Evolutionary conservation across 2,113 vertebrate genomes (phyloP).

Genomic region (Platysteira castanea): DNA sequence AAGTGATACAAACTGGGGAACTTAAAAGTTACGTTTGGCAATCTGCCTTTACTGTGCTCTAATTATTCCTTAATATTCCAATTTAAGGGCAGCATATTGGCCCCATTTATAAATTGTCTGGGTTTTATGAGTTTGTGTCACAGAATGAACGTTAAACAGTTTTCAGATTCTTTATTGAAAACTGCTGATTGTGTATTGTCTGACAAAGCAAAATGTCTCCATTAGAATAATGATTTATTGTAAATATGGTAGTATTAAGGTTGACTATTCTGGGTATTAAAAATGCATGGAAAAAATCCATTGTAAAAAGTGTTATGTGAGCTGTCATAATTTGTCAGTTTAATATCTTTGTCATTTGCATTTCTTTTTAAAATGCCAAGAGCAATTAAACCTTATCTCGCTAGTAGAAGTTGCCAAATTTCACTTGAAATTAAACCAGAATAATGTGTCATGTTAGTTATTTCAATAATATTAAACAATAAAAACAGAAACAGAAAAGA

Average conservation of each 20-base stretch:
- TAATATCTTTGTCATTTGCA: slow-evolving; percentile 27
- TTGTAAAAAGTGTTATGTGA: slow-evolving; percentile 14
- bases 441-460: not conserved
- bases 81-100: slow-evolving; percentile 36
- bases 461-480: slow-evolving; percentile 31
- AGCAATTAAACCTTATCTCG: slow-evolving; percentile 32
- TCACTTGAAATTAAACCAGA: slow-evolving; percentile 33
- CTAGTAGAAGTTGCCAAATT: slow-evolving; percentile 3
- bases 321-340: slow-evolving; percentile 27
- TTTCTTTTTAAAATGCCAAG: slow-evolving; percentile 43
- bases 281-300: slow-evolving; percentile 22
- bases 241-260: slow-evolving; percentile 29
- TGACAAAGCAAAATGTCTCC: slow-evolving; percentile 36
- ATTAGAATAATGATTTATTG: slow-evolving; percentile 17
- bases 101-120: slow-evolving; percentile 38
- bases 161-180: slow-evolving; percentile 31
- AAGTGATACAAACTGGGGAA: not conserved
- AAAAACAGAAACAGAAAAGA: slow-evolving; percentile 4
- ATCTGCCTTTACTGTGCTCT: slow-evolving; percentile 4
- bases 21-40: slow-evolving; percentile 22
- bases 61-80: slow-evolving; percentile 54
- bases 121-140: slow-evolving; percentile 30
- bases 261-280: not conserved
- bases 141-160: slow-evolving; percentile 9
- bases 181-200: slow-evolving; percentile 42